A percentile compares a stretch with the other conserved stretches of the same genome.
Evolutionary conservation across 1,140 invertebrate species (phyloP).

Genomic region (Orchesella cincta): DNA sequence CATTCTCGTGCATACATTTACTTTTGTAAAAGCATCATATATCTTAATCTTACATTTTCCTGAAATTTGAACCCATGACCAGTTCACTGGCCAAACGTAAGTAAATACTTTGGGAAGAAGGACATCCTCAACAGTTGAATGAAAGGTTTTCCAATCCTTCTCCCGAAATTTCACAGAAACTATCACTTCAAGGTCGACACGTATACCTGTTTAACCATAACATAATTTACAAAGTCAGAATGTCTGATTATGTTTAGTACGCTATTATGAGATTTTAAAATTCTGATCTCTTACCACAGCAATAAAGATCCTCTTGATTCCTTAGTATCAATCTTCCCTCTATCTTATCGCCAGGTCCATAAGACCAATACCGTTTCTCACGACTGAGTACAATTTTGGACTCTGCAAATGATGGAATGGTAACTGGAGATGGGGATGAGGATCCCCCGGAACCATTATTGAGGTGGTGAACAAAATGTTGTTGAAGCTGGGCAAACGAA

Average conservation of each 20-base stretch:
- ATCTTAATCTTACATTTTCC: conserved; percentile 20
- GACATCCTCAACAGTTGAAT: not conserved
- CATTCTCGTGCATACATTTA: not conserved
- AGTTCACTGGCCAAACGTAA: conserved; percentile 26
- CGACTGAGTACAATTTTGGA: conserved; percentile 14
- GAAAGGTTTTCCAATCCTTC: not conserved
- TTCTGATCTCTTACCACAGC: conserved; percentile 21
- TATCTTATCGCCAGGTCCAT: conserved; percentile 22
- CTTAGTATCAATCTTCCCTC: conserved; percentile 3
- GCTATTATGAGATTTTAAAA: no score
- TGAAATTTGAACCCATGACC: conserved; percentile 23
- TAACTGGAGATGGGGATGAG: not conserved
- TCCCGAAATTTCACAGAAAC: conserved; percentile 22
- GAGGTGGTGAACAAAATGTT: not conserved
- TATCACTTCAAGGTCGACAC: conserved; percentile 8
- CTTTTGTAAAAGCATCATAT: not conserved
- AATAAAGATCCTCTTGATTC: not conserved
- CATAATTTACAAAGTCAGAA: not conserved
- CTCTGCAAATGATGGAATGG: not conserved
- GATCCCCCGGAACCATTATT: not conserved
- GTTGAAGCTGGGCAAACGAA: conserved; percentile 1
- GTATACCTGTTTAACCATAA: not conserved
- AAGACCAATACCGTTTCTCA: conserved; percentile 23
- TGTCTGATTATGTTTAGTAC: no score
- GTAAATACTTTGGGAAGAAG: conserved; percentile 18